Evolutionary conservation across 2,797 vertebrate species (phyloP).

Genomic region (Anguilla marmorata): DNA sequence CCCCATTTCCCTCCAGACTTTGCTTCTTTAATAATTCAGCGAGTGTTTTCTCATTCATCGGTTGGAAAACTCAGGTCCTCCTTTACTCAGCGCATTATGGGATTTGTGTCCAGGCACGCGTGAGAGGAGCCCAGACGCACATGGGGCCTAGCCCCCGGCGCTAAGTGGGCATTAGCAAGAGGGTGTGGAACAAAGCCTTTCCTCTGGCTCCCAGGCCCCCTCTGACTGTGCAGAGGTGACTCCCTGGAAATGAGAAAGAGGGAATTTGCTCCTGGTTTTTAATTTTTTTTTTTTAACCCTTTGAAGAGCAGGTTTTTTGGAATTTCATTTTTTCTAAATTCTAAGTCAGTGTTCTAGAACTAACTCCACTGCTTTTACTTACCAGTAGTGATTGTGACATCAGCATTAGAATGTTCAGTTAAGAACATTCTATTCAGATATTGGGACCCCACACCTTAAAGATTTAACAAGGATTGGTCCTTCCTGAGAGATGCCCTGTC

Average conservation of each 20-base stretch:
- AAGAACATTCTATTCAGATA: neutral
- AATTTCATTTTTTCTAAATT: too few relatives aligned
- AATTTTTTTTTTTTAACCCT: neutral
- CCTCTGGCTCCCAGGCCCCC: neutral
- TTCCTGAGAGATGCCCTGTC: neutral
- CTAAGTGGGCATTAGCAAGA: neutral
- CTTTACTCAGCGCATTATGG: neutral
- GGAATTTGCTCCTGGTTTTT: neutral
- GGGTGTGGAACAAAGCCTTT: neutral
- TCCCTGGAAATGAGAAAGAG: neutral
- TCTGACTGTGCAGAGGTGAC: neutral
- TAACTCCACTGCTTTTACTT: too few relatives aligned
- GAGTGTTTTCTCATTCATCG: neutral
- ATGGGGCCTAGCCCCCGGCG: neutral
- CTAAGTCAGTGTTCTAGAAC: too few relatives aligned
- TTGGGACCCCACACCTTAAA: too few relatives aligned
- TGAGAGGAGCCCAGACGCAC: neutral
- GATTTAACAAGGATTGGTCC: neutral
- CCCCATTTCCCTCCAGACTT: conserved; percentile 29
- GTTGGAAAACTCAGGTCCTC: neutral
- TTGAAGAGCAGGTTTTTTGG: too few relatives aligned
- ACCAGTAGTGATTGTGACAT: too few relatives aligned
- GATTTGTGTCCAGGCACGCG: neutral
- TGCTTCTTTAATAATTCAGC: neutral
- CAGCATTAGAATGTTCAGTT: too few relatives aligned